These are phyloP conservation scores for Acanthopagrus latus DNA, from an alignment of 2,797 vertebrate species.

Conservation along the genomic window DNA sequence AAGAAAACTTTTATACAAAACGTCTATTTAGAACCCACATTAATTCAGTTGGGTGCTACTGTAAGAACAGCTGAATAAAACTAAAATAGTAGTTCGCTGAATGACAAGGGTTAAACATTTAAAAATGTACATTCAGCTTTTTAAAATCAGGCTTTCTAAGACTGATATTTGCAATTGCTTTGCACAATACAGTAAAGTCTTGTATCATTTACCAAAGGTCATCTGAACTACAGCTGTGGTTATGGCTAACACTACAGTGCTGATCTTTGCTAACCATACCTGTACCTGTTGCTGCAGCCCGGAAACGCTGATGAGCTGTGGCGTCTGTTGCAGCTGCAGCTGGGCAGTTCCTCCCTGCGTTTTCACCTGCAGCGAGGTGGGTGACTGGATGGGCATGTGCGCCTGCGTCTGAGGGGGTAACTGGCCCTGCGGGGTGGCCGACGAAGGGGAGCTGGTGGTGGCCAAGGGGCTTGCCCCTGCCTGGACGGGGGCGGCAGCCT, in stretches of 20 bases:
- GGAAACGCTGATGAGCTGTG: conserved; percentile 89
- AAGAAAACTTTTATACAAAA: conserved; percentile 15
- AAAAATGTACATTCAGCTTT: not conserved
- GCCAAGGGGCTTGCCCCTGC: conserved; percentile 80
- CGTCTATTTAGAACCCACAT: not conserved
- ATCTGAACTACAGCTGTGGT: not conserved
- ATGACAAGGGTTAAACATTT: not conserved
- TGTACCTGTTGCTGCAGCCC: conserved; percentile 91
- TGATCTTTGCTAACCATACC: conserved; percentile 37
- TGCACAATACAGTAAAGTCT: not conserved
- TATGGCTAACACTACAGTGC: not conserved
- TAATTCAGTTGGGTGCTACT: not conserved
- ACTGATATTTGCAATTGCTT: not conserved
- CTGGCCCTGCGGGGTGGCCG: conserved; percentile 88
- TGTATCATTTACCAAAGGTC: not conserved
- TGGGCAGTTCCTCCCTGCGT: conserved; percentile 79
- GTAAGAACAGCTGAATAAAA: not conserved
- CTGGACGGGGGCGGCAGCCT: conserved; percentile 83
- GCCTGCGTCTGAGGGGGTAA: conserved; percentile 87
- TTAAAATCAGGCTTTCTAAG: not conserved
- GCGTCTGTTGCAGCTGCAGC: conserved; percentile 89
- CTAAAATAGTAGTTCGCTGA: conserved; percentile 1
- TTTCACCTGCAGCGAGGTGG: conserved; percentile 87
- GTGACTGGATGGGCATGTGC: conserved; percentile 87
- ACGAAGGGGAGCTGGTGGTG: conserved; percentile 82